Base-by-base conservation (phyloP, 2,113 vertebrate genomes). In the Mungos mungo region DNA sequence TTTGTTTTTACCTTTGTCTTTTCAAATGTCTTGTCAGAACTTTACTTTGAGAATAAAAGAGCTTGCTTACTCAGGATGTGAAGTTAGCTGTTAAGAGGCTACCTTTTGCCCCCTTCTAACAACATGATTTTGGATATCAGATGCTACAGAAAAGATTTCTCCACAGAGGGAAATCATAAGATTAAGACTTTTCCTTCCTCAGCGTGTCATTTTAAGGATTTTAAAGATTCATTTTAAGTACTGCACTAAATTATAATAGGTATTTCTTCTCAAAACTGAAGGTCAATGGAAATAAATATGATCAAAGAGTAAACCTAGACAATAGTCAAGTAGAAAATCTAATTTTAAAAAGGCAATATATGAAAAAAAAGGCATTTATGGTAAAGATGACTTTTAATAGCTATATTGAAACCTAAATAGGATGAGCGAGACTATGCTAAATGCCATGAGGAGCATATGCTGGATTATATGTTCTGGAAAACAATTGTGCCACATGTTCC, bases 191-290 rank as follows among this genome's bases (percentile, higher is more conserved):
- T 31, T 57, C 23, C 23, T 94, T 92, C 19, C 1, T 41, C 21
- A 66, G 80, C 41, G 41, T 76, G n/a, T 18, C 72, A 81, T 93
- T 47, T 50, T 50, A 50, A 50, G 13, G 50, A 50, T 50, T 50
- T 50, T 12, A 50, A 50, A 14, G 50, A 13, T 50, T 81, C 31
- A 71, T 63, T 71, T 63, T 93, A 96, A 93, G 47, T 25, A 68
- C 1, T 81, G 4, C 31, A 45, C 57, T 88, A 85, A 76, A 68
- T 85, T 80, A 47, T 14, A 95, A 91, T 7, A 21, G 13, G 5
- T 74, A 63, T 71, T 92, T 97, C 47, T 93, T 76, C 88, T 94
- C 41, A 89, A 82, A 95, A 88, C 31, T 92, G 31, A 81, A 88
- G 2, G 41, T 89, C 38, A 57, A 45, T 85, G 15, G 54, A 95